Conservation (phyloP, 2,888 invertebrate species). For the Lycaena phlaeas region DNA sequence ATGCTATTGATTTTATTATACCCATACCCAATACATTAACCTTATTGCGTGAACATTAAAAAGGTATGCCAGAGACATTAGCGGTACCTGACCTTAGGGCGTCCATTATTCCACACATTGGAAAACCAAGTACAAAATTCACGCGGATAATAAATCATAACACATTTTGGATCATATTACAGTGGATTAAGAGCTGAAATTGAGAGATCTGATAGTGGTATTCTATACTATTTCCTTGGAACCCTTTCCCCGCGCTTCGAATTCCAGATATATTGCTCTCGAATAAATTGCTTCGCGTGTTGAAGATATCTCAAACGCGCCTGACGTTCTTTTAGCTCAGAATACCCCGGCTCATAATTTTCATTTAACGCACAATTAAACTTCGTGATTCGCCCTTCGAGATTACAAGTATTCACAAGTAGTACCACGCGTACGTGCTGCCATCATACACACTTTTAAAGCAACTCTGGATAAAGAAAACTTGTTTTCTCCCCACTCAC, state of each 20-base stretch:
- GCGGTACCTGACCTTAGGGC: slow-evolving; percentile 1
- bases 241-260: slow-evolving; percentile 16
- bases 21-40: too few species aligned
- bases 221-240: slow-evolving; percentile 3
- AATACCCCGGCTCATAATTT: neutral
- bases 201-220: neutral
- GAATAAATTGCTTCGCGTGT: slow-evolving; percentile 17
- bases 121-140: neutral
- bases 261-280: slow-evolving; percentile 17
- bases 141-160: neutral
- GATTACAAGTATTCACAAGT: too few species aligned
- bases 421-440: too few species aligned
- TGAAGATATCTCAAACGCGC: slow-evolving; percentile 6
- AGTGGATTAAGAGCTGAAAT: neutral
- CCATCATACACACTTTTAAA: too few species aligned
- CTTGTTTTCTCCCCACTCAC: too few species aligned
- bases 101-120: slow-evolving; percentile 2
- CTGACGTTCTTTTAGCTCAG: slow-evolving; percentile 7
- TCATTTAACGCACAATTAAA: neutral
- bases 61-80: neutral
- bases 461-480: too few species aligned
- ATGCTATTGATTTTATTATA: too few species aligned
- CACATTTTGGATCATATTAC: neutral
- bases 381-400: too few species aligned
- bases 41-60: neutral